Evolutionary conservation across 2,797 vertebrate genomes (phyloP), one percentile per base, ranked within the genome.

Genomic region (Silurus aristotelis): DNA sequence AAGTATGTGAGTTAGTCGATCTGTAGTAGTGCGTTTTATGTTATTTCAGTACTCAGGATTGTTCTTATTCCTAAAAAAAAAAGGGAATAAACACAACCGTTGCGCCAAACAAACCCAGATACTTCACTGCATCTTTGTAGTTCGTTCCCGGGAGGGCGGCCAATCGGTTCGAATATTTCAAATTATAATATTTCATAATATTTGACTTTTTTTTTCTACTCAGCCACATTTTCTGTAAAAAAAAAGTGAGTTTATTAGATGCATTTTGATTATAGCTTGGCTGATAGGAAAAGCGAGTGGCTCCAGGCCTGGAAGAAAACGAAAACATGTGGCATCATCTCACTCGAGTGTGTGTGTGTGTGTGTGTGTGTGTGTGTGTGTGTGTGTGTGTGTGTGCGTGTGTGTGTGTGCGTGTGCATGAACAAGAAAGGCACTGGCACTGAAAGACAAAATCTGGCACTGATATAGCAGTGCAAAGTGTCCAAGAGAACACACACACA

Each of bases 391-490:
- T 66, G 15, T 83, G 78, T 70, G 73, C 67, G 79, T 61, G 82
- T 66, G 15, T 73, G 71, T 87, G 84, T 86, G n/a, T 84, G 82
- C 76, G 78, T 70, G 73, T 67, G 80, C 10, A 68, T 48, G 81
- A 63, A n/a, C 71, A 79, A 78, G 87, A 87, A 87, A 85, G 31
- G 55, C 63, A 90, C 3, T 38, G 38, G 38, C 38, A 38, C 38
- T 38, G 3, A 38, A 38, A 38, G 38, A 38, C 4, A 38, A 38
- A 38, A 90, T 78, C 84, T 89, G 83, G 84, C 83, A 85, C 64
- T 84, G 71, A 80, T 80, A 64, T 76, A 82, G 82, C 76, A 71
- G 80, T 87, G 80, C 80, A 86, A 81, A 78, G 73, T 88, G 86
- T 88, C 84, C 63, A 56, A 67, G 15, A 85, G 66, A 71, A 89